phyloP scores from a whole-genome alignment of 2,113 vertebrate genomes.

The Entelurus aequoreus region DNA sequence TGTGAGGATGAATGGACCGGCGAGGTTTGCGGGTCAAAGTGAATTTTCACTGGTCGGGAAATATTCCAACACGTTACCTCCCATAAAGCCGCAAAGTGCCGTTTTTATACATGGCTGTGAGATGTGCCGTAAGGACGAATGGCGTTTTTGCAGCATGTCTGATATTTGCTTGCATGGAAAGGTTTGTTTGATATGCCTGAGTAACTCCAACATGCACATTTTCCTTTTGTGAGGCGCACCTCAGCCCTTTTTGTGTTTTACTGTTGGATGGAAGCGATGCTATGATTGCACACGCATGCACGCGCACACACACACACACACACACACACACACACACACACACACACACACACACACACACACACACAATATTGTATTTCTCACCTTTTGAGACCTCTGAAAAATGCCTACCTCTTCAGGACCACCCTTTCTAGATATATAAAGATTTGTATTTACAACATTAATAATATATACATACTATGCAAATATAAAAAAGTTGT shows the following conservation, averaged over 20 bases:
- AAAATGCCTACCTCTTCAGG: no score
- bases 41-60: neutral
- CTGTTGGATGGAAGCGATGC: slow-evolving; percentile 35
- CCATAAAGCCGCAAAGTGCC: neutral
- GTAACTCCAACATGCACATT: slow-evolving; percentile 4
- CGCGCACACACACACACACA: slow-evolving; percentile 5
- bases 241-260: slow-evolving; percentile 33
- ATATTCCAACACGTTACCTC: neutral
- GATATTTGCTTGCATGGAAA: neutral
- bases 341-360: slow-evolving; percentile 9
- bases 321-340: slow-evolving; percentile 4
- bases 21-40: neutral
- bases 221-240: slow-evolving; percentile 21
- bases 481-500: no score
- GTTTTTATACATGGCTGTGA: neutral
- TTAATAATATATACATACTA: no score
- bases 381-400: no score
- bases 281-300: slow-evolving; percentile 21
- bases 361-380: neutral
- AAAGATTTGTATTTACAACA: no score
- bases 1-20: neutral
- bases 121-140: neutral
- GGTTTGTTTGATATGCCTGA: neutral
- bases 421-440: no score
- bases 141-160: neutral